Evolutionary conservation across 2,797 vertebrate species (phyloP), one percentile per base, ranked within the genome.

Genomic region (Mico argentatus): DNA sequence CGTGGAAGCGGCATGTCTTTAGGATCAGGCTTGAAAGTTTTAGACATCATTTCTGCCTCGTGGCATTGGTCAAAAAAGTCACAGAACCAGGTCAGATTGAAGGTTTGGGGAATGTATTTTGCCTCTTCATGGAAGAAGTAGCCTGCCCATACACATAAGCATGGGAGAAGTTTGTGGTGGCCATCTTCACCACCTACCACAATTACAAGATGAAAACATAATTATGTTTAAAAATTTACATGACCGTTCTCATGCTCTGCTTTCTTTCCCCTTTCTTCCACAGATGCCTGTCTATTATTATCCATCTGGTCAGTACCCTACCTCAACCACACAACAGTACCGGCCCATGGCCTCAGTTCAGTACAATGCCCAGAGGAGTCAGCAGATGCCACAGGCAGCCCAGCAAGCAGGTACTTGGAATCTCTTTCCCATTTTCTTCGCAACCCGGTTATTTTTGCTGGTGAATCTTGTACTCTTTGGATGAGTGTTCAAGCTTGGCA

Each of bases 201-300:
- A 26, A 5, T 33, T 41, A 13, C n/a, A 73, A 30, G 8, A 24
- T 1, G 50, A n/a, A 19, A n/a, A 0, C n/a, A 4, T 19, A 33
- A 39, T 76, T 30, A 70, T 3, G 9, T 48, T 20, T 13, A 72
- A 76, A 70, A 80, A 20, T 9, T 13, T 36, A 12, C 33, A 73
- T 55, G 48, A 24, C 6, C 27, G 5, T 22, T 44, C 22, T 95
- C 90, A 91, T 2, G 5, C 27, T 20, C 61, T 70, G 92, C 8
- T 39, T 41, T 90, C 55, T n/a, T 26, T 33, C 15, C 26, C 30
- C 39, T 76, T 13, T 44, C 46, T 95, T 92, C 95, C 91, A 6
- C 98, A 99, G 99, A 99, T 99, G 99, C 99, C 99, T 97, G 98
- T 99, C 55, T 99, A 99, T 98, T 99, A 99, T 95, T 99, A 99